Base-by-base conservation (phyloP, 2,113 vertebrate genomes). In the Notarius lentiginosus region DNA sequence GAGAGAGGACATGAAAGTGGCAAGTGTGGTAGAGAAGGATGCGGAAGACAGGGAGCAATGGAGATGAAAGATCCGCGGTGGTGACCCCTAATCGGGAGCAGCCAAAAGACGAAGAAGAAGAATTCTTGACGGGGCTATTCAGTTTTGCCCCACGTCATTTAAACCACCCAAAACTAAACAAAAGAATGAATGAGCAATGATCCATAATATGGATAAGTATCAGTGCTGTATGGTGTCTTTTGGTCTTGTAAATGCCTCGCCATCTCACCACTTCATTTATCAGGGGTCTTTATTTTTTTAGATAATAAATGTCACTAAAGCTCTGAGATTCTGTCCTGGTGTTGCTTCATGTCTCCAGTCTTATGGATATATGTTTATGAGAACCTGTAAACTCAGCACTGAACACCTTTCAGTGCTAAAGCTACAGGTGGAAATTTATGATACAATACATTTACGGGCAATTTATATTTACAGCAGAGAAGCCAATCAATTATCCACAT, bases 341-440 rank as follows among this genome's bases (percentile, higher is more conserved):
- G 49, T n/a, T 24, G 8, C 47, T 51, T 76, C 4, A 47, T 51
- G 73, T 79, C n/a, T 79, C 53, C 76, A 56, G 24, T 55, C 14
- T 51, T 75, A 51, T 47, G 47, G 72, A 75, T 75, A 51, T 12
- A 51, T 56, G 51, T 79, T 79, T 56, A 56, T 58, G 53, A 11
- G 53, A 56, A 30, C 12, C 53, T 53, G n/a, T 18, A 79, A 58
- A 58, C 15, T 7, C n/a, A n/a, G 34, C 55, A 27, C 49, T n/a
- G 12, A 55, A 77, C 24, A 14, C 51, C 49, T 53, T n/a, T 8
- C 14, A 8, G 1, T 27, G 24, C 22, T 77, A 34, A 79, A 58
- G 76, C 53, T 58, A 79, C 75, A 89, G 82, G 83, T 80, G 73
- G 34, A 27, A 41, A 76, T 90, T 51, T 84, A 76, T 75, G 49